Evolutionary conservation across 1,140 invertebrate genomes (phyloP).

Genomic region (Stegodyphus mimosarum): DNA sequence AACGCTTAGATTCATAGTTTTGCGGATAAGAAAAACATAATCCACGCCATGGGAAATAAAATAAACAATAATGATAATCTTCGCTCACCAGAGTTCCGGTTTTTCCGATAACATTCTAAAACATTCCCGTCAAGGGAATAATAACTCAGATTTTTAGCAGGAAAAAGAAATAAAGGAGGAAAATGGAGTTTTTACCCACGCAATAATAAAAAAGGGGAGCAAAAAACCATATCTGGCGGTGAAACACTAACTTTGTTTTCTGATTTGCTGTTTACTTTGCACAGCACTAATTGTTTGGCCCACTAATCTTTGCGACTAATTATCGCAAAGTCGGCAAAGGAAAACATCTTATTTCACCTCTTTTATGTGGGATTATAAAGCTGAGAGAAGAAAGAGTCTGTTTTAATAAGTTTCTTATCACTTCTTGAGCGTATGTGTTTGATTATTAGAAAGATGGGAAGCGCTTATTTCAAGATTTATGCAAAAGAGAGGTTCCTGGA

Average conservation of each 20-base stretch:
- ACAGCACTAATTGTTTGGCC: slow-evolving; percentile 33
- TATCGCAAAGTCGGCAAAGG: slow-evolving; percentile 10
- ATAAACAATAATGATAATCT: slow-evolving; percentile 55
- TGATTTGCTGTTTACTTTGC: slow-evolving; percentile 35
- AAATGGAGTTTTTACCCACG: slow-evolving; percentile 16
- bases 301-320: slow-evolving; percentile 35
- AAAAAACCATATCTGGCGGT: slow-evolving; percentile 9
- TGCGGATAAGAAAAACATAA: slow-evolving; percentile 33
- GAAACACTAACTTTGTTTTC: slow-evolving; percentile 30
- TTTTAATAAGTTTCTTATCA: slow-evolving; percentile 25
- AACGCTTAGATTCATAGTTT: slow-evolving; percentile 47
- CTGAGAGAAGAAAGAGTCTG: background rate
- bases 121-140: slow-evolving; percentile 50
- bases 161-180: slow-evolving; percentile 9
- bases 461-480: too few relatives aligned
- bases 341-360: slow-evolving; percentile 1
- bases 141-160: slow-evolving; percentile 49
- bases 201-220: background rate
- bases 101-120: slow-evolving; percentile 58
- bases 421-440: too few relatives aligned
- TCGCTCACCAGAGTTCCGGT: slow-evolving; percentile 49
- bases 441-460: too few relatives aligned
- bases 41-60: slow-evolving; percentile 25
- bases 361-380: slow-evolving; percentile 21
- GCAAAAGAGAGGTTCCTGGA: too few relatives aligned